Evolutionary conservation across 2,113 vertebrate genomes (phyloP).

Genomic region (Australoheros scitulus): DNA sequence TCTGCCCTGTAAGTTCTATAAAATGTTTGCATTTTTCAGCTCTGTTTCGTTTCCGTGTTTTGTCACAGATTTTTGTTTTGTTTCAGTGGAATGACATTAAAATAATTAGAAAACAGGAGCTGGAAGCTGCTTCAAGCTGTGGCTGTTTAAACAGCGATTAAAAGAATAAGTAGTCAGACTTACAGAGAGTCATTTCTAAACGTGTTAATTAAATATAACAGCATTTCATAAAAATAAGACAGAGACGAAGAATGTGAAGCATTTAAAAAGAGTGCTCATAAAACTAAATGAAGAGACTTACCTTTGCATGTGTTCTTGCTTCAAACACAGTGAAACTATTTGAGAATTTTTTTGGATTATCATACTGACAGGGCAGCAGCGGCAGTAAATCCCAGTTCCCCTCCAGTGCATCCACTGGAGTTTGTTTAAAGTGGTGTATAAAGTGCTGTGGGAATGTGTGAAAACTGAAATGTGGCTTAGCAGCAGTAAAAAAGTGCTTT

Average conservation of each 20-base stretch:
- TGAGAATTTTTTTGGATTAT: not conserved
- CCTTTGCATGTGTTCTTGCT: not conserved
- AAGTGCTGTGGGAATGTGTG: not conserved
- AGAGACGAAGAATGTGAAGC: not conserved
- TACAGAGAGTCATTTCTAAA: not conserved
- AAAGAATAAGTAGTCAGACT: not conserved
- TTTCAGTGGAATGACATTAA: not conserved
- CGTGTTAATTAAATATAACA: not conserved
- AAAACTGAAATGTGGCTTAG: not conserved
- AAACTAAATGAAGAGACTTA: not conserved
- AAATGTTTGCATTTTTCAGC: not conserved
- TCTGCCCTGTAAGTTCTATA: not conserved
- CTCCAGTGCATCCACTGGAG: not conserved
- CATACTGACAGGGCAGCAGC: not conserved
- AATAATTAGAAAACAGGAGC: too few species aligned
- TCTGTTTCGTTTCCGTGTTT: not conserved
- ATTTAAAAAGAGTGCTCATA: not conserved
- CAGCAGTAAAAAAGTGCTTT: not conserved
- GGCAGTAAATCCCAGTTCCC: not conserved
- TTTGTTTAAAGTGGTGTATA: not conserved
- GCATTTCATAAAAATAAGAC: not conserved
- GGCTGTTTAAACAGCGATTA: not conserved
- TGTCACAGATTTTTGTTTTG: not conserved
- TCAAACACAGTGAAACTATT: not conserved
- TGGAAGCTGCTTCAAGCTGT: too few species aligned